Evolutionary conservation across 2,888 invertebrate species (phyloP), one percentile per base, ranked within the genome.

Genomic region (Drosophila testacea): DNA sequence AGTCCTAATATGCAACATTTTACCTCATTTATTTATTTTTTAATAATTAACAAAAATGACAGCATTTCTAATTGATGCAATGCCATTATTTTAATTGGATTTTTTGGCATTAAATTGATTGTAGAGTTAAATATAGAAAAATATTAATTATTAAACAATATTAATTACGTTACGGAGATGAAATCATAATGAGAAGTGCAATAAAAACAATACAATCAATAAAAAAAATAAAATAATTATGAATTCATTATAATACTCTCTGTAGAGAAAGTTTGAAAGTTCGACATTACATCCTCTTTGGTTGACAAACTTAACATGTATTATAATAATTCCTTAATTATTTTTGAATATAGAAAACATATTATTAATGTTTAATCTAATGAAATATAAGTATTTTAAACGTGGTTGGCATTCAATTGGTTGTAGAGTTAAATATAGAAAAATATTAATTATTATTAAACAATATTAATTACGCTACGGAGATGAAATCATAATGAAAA

Each of bases 1-100:
- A 51, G 52, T 44, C 65, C 73, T 41, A 61, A 77, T 55, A 72
- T 57, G 73, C 65, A 73, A 44, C 6, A 62, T 48, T 44, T 16
- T 42, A 38, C n/a, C 68, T 41, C 50, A 61, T 63, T 61, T 59
- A 56, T 54, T 44, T 57, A 13, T 22, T 22, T 22, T 65, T 52
- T 38, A 46, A 61, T 72, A 72, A 66, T 71, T 61, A 56, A 51
- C 7, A 42, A 27, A 54, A 50, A 22, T 54, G 72, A 73, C 72
- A 64, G 65, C 77, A 34, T 27, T 47, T 39, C 10, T 55, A 57
- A 50, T 54, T 50, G 50, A 34, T 56, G 13, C 52, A 73, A 48
- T 62, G 62, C 52, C 27, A 48, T 42, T 54, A 16, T 50, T 46
- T 38, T 9, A 32, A 32, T 32, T 9, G 9, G 1, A 6, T 32